Evolutionary conservation across 1,140 invertebrate genomes (phyloP).

Genomic region (Cyphomyrmex costatus): DNA sequence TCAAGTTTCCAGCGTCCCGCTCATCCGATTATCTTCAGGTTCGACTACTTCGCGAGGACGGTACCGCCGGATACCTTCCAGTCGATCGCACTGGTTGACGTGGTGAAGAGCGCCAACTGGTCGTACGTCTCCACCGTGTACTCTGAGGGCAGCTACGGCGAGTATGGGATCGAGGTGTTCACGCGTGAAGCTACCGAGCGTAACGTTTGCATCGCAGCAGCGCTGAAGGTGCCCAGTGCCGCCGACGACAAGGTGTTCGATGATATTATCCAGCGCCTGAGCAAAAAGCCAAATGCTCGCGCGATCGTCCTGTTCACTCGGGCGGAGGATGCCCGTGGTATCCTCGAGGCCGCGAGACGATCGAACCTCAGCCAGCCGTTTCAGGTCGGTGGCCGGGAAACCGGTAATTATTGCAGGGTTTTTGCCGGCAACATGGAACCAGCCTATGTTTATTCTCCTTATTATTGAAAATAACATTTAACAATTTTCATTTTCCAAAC

Average conservation of each 20-base stretch:
- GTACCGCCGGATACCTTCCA: conserved; percentile 94
- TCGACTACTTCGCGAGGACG: conserved; percentile 93
- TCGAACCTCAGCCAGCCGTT: conserved; percentile 88
- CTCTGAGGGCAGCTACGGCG: conserved; percentile 91
- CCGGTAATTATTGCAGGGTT: background rate
- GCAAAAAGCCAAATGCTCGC: conserved; percentile 88
- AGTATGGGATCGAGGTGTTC: conserved; percentile 89
- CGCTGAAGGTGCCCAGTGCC: conserved; percentile 90
- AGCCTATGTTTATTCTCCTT: background rate
- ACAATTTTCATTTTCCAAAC: background rate
- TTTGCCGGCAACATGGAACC: background rate
- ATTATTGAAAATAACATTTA: background rate
- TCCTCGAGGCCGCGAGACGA: conserved; percentile 87
- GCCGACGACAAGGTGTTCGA: conserved; percentile 89
- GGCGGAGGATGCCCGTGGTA: conserved; percentile 89
- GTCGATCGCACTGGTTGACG: conserved; percentile 91
- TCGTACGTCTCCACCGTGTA: conserved; percentile 94
- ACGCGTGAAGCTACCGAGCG: conserved; percentile 89
- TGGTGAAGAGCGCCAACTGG: conserved; percentile 93
- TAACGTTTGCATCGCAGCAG: conserved; percentile 92
- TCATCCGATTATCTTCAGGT: conserved; percentile 78
- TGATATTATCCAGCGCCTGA: conserved; percentile 88
- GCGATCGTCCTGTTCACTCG: conserved; percentile 91
- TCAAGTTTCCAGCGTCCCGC: background rate
- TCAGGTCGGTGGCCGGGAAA: conserved; percentile 78